phyloP scores from a whole-genome alignment of 2,797 vertebrate genomes.

The Anguilla megastoma region DNA sequence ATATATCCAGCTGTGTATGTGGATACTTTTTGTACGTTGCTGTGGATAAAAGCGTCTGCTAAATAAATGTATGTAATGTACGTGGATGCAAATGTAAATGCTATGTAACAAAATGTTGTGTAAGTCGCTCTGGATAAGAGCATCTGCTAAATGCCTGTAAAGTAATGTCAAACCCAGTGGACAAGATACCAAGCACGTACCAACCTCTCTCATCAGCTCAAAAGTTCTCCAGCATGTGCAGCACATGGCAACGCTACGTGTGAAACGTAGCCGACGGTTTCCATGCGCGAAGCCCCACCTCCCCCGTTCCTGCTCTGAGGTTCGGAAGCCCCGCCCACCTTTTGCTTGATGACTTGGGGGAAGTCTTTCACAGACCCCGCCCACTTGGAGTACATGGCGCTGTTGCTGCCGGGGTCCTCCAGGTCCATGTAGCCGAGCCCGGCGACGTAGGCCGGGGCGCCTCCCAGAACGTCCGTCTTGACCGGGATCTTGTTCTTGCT shows the following conservation, averaged over 20 bases:
- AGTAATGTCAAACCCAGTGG: neutral
- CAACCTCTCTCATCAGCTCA: too few species aligned
- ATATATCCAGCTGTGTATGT: too few species aligned
- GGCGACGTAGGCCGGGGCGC: constrained; percentile 52
- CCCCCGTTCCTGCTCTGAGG: neutral
- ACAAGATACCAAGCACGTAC: neutral
- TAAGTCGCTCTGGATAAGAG: too few species aligned
- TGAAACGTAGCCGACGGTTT: neutral
- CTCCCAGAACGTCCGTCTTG: constrained; percentile 64
- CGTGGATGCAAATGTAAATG: too few species aligned
- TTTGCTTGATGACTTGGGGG: constrained; percentile 77
- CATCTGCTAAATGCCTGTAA: too few species aligned
- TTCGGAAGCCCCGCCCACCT: constrained; percentile 63
- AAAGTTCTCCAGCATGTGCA: too few species aligned
- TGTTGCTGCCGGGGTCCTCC: constrained; percentile 67
- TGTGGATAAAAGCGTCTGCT: too few species aligned
- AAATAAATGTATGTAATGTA: too few species aligned
- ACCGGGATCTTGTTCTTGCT: constrained; percentile 52
- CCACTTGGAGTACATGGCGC: constrained; percentile 73
- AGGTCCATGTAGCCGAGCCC: constrained; percentile 64
- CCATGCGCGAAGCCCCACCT: neutral
- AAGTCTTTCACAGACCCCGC: constrained; percentile 71
- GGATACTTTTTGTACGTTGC: too few species aligned
- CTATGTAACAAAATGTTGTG: too few species aligned
- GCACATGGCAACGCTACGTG: neutral